Conservation (phyloP, 2,113 vertebrate species). For the Hemicordylus capensis region DNA sequence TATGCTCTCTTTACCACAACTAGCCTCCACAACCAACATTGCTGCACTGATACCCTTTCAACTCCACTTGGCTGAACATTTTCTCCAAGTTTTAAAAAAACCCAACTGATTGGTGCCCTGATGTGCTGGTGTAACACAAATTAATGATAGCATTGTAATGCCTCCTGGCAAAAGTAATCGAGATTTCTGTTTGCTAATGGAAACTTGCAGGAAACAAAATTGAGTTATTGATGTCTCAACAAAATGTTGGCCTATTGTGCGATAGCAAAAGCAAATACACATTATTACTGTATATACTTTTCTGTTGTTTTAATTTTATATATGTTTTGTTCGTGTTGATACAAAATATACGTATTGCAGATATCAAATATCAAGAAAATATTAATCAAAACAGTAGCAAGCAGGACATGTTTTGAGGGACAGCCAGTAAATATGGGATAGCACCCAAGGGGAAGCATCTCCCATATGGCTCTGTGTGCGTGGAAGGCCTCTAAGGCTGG, state of each 20-base stretch:
- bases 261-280: background rate
- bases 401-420: background rate
- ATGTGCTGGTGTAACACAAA: slow-evolving; percentile 14
- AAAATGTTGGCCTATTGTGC: background rate
- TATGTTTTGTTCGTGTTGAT: background rate
- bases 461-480: background rate
- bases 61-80: slow-evolving; percentile 1
- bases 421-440: too few species aligned
- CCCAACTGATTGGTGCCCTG: slow-evolving; percentile 2
- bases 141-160: slow-evolving; percentile 23
- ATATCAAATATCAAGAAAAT: background rate
- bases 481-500: background rate
- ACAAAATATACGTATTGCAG: background rate
- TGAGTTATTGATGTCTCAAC: slow-evolving; percentile 1
- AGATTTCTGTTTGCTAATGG: slow-evolving; percentile 6
- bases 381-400: background rate
- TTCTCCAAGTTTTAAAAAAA: background rate
- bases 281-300: background rate
- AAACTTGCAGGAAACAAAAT: slow-evolving; percentile 19
- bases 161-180: slow-evolving; percentile 10
- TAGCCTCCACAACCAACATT: background rate
- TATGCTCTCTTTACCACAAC: background rate
- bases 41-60: slow-evolving; percentile 2
- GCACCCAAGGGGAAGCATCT: background rate
- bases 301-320: background rate